Conservation (phyloP, 1,140 invertebrate genomes). For the Araneus ventricosus region DNA sequence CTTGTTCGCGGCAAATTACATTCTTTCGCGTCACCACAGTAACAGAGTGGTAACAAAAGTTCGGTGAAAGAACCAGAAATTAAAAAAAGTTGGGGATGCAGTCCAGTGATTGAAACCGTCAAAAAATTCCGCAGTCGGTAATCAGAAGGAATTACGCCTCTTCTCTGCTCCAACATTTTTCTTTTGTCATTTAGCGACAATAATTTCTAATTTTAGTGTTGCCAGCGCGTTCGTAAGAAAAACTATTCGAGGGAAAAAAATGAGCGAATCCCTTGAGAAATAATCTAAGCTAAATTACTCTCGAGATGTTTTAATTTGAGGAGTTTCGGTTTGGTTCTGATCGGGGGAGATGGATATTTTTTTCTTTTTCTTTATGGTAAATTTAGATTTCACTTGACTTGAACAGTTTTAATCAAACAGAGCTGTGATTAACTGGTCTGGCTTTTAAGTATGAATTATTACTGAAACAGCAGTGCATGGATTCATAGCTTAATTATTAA, state of each 20-base stretch:
- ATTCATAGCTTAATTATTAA: no score
- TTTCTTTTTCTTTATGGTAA: not conserved
- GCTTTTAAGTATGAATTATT: not conserved
- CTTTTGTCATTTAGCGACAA: constrained; percentile 21
- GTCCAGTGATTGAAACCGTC: not conserved
- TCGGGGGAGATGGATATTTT: not conserved
- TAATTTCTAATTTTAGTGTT: constrained; percentile 18
- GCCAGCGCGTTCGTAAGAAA: not conserved
- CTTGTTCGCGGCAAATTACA: constrained; percentile 6
- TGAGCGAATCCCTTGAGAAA: not conserved
- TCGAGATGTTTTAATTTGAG: not conserved
- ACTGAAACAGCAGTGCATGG: not conserved
- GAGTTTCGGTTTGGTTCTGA: not conserved
- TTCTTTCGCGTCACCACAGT: constrained; percentile 1
- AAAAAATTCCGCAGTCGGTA: not conserved
- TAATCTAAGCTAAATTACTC: not conserved
- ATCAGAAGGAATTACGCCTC: constrained; percentile 16
- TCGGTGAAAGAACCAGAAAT: no score
- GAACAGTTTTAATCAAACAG: not conserved
- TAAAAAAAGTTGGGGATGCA: not conserved
- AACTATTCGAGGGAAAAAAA: not conserved
- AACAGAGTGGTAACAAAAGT: not conserved
- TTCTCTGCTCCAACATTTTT: not conserved
- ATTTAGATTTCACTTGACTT: not conserved
- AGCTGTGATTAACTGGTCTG: not conserved